Percentiles rank a stretch among this genome's conserved stretches.
Conservation (phyloP, 2,888 invertebrate genomes). For the Epistrophella euchroma region DNA sequence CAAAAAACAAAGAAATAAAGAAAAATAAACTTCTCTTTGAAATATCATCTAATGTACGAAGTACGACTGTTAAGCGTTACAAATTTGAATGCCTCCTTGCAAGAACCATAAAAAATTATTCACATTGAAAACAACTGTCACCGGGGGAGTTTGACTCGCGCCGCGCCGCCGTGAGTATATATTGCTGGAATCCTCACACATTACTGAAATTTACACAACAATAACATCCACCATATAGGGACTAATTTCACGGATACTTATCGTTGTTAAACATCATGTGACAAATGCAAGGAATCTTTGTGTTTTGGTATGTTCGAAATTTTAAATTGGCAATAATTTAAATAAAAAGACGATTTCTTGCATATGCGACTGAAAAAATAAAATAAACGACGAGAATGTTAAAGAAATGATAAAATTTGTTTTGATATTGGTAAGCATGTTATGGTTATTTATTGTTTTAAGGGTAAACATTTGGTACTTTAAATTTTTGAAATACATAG, state of each 20-base stretch:
- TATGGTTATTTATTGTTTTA: conserved; percentile 31
- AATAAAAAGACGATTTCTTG: conserved; percentile 68
- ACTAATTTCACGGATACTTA: conserved; percentile 76
- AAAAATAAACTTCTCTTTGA: neutral
- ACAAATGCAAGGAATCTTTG: conserved; percentile 43
- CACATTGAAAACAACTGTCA: conserved; percentile 75
- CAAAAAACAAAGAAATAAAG: neutral
- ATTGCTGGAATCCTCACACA: conserved; percentile 11
- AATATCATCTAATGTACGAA: neutral
- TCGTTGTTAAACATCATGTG: conserved; percentile 75
- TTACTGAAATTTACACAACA: conserved; percentile 60
- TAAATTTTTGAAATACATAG: neutral
- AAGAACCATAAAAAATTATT: conserved; percentile 77
- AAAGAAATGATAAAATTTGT: conserved; percentile 6
- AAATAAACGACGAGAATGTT: neutral
- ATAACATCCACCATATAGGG: conserved; percentile 66
- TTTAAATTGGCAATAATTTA: conserved; percentile 75
- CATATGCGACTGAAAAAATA: conserved; percentile 52
- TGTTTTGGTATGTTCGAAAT: conserved; percentile 43
- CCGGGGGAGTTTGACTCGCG: conserved; percentile 57
- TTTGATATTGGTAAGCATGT: neutral
- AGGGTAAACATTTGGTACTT: neutral
- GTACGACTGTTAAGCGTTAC: conserved; percentile 77
- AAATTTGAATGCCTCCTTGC: conserved; percentile 83
- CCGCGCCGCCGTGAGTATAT: too few species aligned